Conservation (phyloP, 2,113 vertebrate genomes). For the Epinephelus moara region DNA sequence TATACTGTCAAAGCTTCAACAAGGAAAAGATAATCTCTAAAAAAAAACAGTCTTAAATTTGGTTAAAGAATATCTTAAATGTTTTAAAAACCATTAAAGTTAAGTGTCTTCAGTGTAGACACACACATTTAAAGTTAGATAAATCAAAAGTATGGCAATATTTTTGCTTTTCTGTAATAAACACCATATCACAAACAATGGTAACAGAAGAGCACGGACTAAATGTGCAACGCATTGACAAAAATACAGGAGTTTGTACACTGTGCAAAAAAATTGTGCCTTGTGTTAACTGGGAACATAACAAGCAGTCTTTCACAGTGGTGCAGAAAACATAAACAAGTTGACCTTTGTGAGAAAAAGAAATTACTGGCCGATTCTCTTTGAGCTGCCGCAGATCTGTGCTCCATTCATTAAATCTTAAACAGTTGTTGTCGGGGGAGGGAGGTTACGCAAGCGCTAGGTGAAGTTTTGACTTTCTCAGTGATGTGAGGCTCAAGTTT, state of each 20-base stretch:
- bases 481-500: background rate
- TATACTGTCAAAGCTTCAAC: no score
- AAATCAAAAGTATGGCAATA: background rate
- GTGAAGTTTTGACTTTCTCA: conserved; percentile 2
- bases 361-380: background rate
- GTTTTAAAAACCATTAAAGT: no score
- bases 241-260: background rate
- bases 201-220: background rate
- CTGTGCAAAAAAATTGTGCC: background rate
- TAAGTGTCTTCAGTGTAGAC: no score
- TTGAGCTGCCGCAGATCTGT: background rate
- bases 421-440: background rate
- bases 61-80: no score
- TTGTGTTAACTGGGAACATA: background rate
- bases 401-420: background rate
- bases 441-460: background rate
- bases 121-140: background rate
- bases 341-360: background rate
- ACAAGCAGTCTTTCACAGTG: background rate
- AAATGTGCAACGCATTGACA: background rate
- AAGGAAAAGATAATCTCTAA: no score
- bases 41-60: no score
- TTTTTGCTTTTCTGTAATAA: background rate
- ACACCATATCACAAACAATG: no score
- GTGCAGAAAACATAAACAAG: background rate